Percentiles rank a stretch among this genome's conserved stretches.
These are phyloP conservation scores for Tenebrio molitor DNA, from an alignment of 1,140 invertebrate species.

Conservation along the genomic window DNA sequence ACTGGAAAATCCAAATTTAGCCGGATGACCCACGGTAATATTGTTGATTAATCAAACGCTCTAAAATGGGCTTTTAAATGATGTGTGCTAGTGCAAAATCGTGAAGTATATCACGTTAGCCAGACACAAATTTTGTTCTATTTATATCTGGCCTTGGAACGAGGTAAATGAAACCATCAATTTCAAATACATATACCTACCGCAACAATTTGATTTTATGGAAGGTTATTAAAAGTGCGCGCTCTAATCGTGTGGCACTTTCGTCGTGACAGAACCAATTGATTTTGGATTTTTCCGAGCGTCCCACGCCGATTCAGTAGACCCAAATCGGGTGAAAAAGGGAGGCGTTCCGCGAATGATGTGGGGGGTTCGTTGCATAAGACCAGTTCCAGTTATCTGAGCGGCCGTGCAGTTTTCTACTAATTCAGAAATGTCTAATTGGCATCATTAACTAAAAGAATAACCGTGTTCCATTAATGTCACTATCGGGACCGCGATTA, in stretches of 20 bases:
- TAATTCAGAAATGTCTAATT: conserved; percentile 10
- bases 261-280: not conserved
- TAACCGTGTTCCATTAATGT: conserved; percentile 57
- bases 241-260: not conserved
- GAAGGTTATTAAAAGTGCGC: conserved; percentile 24
- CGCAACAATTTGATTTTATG: conserved; percentile 35
- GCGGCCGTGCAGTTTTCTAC: conserved; percentile 2
- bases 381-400: conserved; percentile 3
- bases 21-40: too few species aligned
- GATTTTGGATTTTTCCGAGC: not conserved
- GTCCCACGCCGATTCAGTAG: not conserved
- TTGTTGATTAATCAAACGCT: not conserved
- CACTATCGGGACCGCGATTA: conserved; percentile 50
- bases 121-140: conserved; percentile 30
- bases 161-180: conserved; percentile 44
- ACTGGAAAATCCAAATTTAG: too few species aligned
- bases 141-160: conserved; percentile 31
- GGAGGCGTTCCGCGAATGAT: not conserved
- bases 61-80: not conserved
- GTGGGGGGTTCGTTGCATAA: conserved; percentile 7
- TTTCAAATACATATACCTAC: conserved; percentile 33
- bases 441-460: conserved; percentile 55
- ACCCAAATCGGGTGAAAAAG: conserved; percentile 8
- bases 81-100: not conserved
- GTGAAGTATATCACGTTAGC: conserved; percentile 37